Evolutionary conservation across 2,797 vertebrate genomes (phyloP).

Genomic region (Neopelma chrysocephalum): DNA sequence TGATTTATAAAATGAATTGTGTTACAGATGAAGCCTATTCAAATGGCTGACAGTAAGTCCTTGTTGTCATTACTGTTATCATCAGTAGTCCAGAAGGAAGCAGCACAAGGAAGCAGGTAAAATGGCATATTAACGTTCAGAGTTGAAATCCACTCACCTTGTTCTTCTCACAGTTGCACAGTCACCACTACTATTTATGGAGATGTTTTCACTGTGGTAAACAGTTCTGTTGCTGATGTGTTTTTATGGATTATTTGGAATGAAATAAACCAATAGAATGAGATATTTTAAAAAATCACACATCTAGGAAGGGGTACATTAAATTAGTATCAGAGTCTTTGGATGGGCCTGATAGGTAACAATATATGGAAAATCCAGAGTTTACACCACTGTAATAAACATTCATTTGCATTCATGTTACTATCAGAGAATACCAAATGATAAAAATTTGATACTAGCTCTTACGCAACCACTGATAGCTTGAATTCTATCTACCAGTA

Average conservation of each 20-base stretch:
- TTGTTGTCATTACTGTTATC: neutral
- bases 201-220: neutral
- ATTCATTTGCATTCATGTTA: neutral
- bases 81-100: neutral
- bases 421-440: neutral
- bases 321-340: neutral
- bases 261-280: neutral
- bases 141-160: neutral
- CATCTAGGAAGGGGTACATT: neutral
- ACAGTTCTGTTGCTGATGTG: neutral
- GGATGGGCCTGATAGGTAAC: neutral
- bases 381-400: neutral
- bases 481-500: neutral
- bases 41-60: neutral
- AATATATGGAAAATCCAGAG: neutral
- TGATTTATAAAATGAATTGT: neutral
- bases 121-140: neutral
- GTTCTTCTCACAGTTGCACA: neutral
- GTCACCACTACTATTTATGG: neutral
- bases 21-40: neutral
- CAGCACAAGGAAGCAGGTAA: neutral
- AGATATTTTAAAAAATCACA: neutral
- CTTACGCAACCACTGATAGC: neutral
- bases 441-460: neutral
- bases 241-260: neutral